Conservation (phyloP, 2,888 invertebrate species). For the Priocnemis perturbator region DNA sequence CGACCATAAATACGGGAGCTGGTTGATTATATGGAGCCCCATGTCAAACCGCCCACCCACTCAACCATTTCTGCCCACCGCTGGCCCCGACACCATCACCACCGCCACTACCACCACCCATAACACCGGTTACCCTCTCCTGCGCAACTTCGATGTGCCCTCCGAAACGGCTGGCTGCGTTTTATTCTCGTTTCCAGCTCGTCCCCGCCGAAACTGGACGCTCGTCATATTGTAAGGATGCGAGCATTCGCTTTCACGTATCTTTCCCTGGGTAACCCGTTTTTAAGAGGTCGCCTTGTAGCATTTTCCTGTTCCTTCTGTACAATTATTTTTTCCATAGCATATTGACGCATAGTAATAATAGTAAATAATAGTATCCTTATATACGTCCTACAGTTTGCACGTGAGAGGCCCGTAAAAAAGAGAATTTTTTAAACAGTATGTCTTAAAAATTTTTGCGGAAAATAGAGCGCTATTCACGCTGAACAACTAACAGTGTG, state of each 20-base stretch:
- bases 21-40: slow-evolving; percentile 60
- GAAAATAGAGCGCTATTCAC: no score
- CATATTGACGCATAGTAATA: no score
- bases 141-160: no score
- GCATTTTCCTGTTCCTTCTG: no score
- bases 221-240: slow-evolving; percentile 13
- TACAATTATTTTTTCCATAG: no score
- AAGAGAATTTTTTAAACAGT: no score
- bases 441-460: no score
- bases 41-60: slow-evolving; percentile 53
- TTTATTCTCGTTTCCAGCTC: slow-evolving; percentile 50
- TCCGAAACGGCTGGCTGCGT: slow-evolving; percentile 26
- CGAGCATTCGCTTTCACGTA: background rate
- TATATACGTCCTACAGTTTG: no score
- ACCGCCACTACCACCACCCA: background rate
- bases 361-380: no score
- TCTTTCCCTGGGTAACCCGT: background rate
- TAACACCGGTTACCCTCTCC: slow-evolving; percentile 4
- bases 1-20: slow-evolving; percentile 62
- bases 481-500: no score
- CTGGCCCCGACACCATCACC: background rate
- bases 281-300: background rate
- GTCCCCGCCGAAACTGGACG: slow-evolving; percentile 24
- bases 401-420: no score
- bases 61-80: background rate